These are phyloP conservation scores for Drosophila ustulata DNA, from an alignment of 2,888 invertebrate species.

Conservation along the genomic window DNA sequence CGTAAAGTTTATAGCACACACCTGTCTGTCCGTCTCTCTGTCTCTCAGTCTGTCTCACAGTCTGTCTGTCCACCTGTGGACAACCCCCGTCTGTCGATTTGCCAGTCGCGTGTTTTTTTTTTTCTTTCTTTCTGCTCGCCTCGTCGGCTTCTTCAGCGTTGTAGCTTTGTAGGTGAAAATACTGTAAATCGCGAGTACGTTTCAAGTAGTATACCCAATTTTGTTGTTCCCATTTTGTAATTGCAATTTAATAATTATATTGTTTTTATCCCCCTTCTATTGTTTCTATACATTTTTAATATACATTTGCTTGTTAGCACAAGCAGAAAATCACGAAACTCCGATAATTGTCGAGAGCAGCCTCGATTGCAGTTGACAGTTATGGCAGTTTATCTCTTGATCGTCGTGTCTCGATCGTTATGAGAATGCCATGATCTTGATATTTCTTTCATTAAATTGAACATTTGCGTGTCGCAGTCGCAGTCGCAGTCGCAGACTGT, in stretches of 20 bases:
- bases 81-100: conserved; percentile 21
- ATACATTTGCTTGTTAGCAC: conserved; percentile 16
- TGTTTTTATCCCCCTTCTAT: conserved; percentile 1
- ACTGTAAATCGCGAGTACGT: conserved; percentile 57
- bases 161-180: conserved; percentile 71
- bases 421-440: conserved; percentile 27
- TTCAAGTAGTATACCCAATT: conserved; percentile 35
- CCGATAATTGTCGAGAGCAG: conserved; percentile 40
- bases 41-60: no score
- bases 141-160: conserved; percentile 28
- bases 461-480: conserved; percentile 64
- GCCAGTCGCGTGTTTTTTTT: conserved; percentile 40
- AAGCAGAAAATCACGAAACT: conserved; percentile 29
- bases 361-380: conserved; percentile 47
- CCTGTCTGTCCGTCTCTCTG: conserved; percentile 12
- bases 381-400: conserved; percentile 9
- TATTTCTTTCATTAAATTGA: conserved; percentile 56
- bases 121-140: conserved; percentile 22
- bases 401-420: conserved; percentile 1
- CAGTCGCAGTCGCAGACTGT: conserved; percentile 22
- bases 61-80: no score
- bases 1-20: conserved; percentile 32
- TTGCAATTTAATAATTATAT: conserved; percentile 69
- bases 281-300: conserved; percentile 29
- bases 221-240: conserved; percentile 49